Evolutionary conservation across 2,797 vertebrate species (phyloP).

Genomic region (Danionella dracula): DNA sequence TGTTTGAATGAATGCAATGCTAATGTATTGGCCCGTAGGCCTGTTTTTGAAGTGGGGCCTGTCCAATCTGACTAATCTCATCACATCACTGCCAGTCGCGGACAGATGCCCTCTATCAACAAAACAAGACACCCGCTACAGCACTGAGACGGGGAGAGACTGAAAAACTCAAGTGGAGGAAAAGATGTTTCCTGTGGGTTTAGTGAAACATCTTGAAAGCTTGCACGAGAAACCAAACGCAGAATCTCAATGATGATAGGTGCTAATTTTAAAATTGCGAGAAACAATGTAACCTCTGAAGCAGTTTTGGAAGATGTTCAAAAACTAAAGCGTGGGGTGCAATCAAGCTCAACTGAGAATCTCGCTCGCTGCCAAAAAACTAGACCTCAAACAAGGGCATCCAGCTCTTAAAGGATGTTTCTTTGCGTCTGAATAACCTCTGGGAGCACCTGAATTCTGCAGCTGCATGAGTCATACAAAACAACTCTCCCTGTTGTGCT

Average conservation of each 20-base stretch:
- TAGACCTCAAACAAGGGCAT: conserved; percentile 20
- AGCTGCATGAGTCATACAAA: conserved; percentile 19
- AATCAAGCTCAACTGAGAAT: neutral
- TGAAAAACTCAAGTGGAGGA: neutral
- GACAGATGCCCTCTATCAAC: conserved; percentile 55
- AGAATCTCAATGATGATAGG: neutral
- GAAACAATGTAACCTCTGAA: conserved; percentile 11
- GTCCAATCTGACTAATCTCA: conserved; percentile 56
- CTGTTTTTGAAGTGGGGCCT: conserved; percentile 48
- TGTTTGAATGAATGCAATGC: conserved; percentile 56
- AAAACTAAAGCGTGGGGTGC: conserved; percentile 7
- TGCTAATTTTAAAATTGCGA: conserved; percentile 2
- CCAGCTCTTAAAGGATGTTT: conserved; percentile 11
- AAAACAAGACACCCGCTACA: conserved; percentile 22
- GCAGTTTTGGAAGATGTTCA: conserved; percentile 28
- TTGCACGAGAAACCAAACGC: neutral
- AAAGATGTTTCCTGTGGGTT: neutral
- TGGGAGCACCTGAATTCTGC: conserved; percentile 7
- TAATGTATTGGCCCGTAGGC: conserved; percentile 55
- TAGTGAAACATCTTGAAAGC: neutral
- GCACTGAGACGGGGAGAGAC: conserved; percentile 2
- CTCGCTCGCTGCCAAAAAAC: conserved; percentile 7
- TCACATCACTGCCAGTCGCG: conserved; percentile 53
- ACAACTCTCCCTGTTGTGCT: neutral
- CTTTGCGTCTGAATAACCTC: neutral